These are phyloP conservation scores for Melinaea marsaeus DNA, from an alignment of 2,888 invertebrate genomes.

Conservation along the genomic window DNA sequence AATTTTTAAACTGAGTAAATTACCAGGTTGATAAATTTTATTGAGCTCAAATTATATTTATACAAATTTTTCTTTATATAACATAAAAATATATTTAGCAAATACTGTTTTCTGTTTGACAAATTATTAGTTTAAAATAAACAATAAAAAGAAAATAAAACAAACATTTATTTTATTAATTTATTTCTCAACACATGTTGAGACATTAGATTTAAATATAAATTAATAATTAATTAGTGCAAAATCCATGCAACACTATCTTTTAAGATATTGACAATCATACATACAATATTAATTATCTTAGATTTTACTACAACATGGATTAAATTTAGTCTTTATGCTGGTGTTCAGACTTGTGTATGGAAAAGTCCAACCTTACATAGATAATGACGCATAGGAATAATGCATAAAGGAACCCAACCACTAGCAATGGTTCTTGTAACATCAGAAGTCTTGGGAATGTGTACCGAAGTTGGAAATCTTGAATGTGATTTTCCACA, in stretches of 20 bases:
- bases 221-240: slow-evolving; percentile 5
- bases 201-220: slow-evolving; percentile 12
- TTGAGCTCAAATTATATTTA: too few species aligned
- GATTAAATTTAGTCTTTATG: slow-evolving; percentile 67
- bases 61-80: too few species aligned
- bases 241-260: slow-evolving; percentile 12
- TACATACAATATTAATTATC: slow-evolving; percentile 10
- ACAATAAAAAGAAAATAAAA: slow-evolving; percentile 3
- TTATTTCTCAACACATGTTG: slow-evolving; percentile 20
- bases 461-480: slow-evolving; percentile 92
- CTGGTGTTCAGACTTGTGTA: slow-evolving; percentile 82
- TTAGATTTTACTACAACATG: slow-evolving; percentile 37
- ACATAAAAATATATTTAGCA: not conserved
- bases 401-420: slow-evolving; percentile 90
- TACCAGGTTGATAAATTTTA: too few species aligned
- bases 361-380: slow-evolving; percentile 97
- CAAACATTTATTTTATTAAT: slow-evolving; percentile 11
- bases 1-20: too few species aligned
- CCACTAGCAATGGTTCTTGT: slow-evolving; percentile 94
- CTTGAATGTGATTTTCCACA: slow-evolving; percentile 97
- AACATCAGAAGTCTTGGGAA: slow-evolving; percentile 92
- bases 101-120: too few species aligned
- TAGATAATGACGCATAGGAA: slow-evolving; percentile 96
- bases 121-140: not conserved
- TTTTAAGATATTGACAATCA: not conserved